Percentiles rank a stretch among this genome's conserved stretches.
phyloP scores from a whole-genome alignment of 2,888 invertebrate species.

The Acrocyrtus sp. region DNA sequence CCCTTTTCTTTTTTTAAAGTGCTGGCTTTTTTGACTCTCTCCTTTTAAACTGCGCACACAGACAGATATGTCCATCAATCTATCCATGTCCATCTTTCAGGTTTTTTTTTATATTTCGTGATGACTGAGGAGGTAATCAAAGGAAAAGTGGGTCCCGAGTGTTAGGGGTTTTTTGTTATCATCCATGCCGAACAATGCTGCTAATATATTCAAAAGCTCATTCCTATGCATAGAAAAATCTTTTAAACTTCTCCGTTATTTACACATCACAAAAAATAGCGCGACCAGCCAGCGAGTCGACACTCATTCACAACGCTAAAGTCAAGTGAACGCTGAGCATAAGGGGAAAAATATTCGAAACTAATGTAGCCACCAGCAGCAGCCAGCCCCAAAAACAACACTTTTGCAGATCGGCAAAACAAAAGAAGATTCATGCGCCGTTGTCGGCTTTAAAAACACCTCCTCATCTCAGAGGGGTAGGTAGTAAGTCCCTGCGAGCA shows the following conservation, averaged over 20 bases:
- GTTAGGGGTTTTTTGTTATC: slow-evolving; percentile 2
- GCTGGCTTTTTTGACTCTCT: background rate
- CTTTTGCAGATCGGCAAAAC: background rate
- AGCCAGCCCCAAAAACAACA: background rate
- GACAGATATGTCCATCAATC: slow-evolving; percentile 7
- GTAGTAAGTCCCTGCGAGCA: slow-evolving; percentile 11
- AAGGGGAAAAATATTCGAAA: no score
- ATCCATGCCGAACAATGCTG: slow-evolving; percentile 20
- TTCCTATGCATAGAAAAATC: slow-evolving; percentile 20
- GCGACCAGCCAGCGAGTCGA: slow-evolving; percentile 4
- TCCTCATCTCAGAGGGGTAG: background rate
- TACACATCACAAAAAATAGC: slow-evolving; percentile 11
- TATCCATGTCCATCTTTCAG: background rate
- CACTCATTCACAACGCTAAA: background rate
- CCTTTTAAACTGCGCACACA: background rate
- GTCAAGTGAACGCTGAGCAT: no score
- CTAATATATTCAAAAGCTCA: slow-evolving; percentile 17
- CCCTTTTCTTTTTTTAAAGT: background rate
- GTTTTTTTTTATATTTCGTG: background rate
- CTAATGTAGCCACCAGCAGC: background rate
- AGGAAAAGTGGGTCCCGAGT: slow-evolving; percentile 35
- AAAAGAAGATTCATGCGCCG: no score
- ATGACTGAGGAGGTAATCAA: background rate
- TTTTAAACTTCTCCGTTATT: slow-evolving; percentile 36
- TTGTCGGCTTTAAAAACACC: background rate